A percentile compares a stretch with the other conserved stretches of the same genome.
Evolutionary conservation across 2,113 vertebrate species (phyloP).

Genomic region (pig (Sus scrofa)): DNA sequence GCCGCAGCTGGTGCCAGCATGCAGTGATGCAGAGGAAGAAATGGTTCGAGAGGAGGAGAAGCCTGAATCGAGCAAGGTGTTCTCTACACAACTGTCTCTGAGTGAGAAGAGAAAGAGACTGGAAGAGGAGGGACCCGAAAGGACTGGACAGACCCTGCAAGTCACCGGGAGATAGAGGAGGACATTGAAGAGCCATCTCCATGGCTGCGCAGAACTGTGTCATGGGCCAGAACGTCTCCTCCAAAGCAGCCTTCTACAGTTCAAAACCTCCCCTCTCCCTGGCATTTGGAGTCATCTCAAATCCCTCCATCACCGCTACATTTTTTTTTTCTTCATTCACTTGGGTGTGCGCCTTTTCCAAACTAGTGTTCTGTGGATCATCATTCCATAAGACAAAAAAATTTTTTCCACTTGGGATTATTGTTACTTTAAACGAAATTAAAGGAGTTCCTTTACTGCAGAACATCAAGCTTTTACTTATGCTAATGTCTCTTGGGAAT

Average conservation of each 20-base stretch:
- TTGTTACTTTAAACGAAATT: conserved; percentile 29
- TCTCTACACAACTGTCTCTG: background rate
- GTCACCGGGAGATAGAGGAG: background rate
- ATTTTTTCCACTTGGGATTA: background rate
- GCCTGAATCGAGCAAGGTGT: rapidly evolving
- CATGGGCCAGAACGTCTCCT: background rate
- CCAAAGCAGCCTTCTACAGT: background rate
- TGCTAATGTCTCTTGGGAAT: background rate
- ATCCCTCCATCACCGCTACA: background rate
- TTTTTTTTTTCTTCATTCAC: background rate
- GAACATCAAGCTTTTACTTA: background rate
- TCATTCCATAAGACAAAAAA: background rate
- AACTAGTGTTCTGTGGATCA: background rate
- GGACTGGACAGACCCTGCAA: background rate
- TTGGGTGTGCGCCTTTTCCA: background rate
- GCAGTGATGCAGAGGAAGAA: background rate
- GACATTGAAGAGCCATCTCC: rapidly evolving
- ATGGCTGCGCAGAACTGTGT: rapidly evolving
- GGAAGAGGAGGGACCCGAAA: background rate
- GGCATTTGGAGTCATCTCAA: background rate
- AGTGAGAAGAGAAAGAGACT: background rate
- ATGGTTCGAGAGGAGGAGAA: background rate
- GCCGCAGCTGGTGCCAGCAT: background rate
- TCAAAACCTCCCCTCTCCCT: background rate
- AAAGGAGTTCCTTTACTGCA: background rate